These are phyloP conservation scores for Nerophis ophidion DNA, from an alignment of 2,113 vertebrate genomes.

Conservation along the genomic window DNA sequence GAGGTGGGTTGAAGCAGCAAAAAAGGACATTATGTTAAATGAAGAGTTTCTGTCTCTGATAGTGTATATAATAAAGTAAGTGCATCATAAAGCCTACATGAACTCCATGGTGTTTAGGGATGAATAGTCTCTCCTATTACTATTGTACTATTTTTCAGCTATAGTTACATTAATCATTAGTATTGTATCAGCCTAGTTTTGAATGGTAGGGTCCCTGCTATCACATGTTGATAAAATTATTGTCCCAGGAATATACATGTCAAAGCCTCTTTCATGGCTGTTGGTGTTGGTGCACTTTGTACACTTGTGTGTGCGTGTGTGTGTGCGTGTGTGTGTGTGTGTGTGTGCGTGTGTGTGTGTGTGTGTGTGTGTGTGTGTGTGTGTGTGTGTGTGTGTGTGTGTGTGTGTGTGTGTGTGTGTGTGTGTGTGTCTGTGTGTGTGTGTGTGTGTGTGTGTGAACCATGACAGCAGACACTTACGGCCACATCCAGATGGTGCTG, in stretches of 20 bases:
- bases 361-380: constrained; percentile 73
- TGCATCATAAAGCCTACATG: no score
- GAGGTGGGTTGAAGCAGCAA: no score
- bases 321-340: constrained; percentile 2
- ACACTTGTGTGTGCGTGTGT: constrained; percentile 47
- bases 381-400: constrained; percentile 73
- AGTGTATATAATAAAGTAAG: no score
- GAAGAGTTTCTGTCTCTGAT: no score
- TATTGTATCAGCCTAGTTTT: no score
- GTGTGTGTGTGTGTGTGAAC: constrained; percentile 71
- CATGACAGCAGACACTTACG: constrained; percentile 85
- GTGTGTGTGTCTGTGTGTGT: constrained; percentile 57
- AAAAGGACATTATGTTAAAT: no score
- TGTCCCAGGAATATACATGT: constrained; percentile 16
- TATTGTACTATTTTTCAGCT: no score
- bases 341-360: constrained; percentile 16
- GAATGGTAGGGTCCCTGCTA: no score
- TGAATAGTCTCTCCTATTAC: no score
- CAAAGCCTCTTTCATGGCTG: constrained; percentile 69
- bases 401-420: constrained; percentile 73
- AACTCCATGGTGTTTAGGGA: no score
- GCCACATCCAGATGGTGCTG: constrained; percentile 98
- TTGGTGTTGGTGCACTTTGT: constrained; percentile 80
- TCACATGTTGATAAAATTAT: no score
- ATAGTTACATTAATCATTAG: no score